Evolutionary conservation across 2,888 invertebrate species (phyloP), one percentile per base, ranked within the genome.

Genomic region (Uloborus plumipes): DNA sequence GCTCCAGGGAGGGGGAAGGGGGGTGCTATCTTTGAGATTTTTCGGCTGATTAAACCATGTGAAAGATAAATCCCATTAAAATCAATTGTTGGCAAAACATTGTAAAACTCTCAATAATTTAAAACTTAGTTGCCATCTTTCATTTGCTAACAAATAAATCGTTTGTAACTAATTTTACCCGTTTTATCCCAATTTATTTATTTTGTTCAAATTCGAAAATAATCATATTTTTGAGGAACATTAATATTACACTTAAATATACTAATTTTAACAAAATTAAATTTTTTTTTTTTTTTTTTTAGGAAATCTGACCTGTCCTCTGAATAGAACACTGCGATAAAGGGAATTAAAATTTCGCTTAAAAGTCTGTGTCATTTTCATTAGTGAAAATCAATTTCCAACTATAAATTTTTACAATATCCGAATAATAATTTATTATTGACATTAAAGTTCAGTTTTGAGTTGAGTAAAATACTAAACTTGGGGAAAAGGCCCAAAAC

Each of bases 121-220:
- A n/a, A n/a, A n/a, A n/a, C n/a, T n/a, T n/a, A n/a, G n/a, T n/a
- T n/a, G n/a, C n/a, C n/a, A n/a, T n/a, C n/a, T n/a, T n/a, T n/a
- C n/a, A n/a, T n/a, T n/a, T n/a, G n/a, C n/a, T n/a, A n/a, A n/a
- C n/a, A n/a, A n/a, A n/a, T n/a, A n/a, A n/a, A n/a, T n/a, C n/a
- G n/a, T n/a, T n/a, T n/a, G n/a, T n/a, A n/a, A n/a, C n/a, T n/a
- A n/a, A n/a, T n/a, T n/a, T n/a, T 18, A 58, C 18, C 58, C 18
- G 18, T 58, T 58, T 58, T 18, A 58, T 58, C 58, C 58, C 58
- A 58, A 58, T 58, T 58, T 58, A 58, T 58, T 58, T 58, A 58
- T 13, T 58, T 58, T 13, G 58, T 58, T 58, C 7, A 58, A 58
- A 58, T 58, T 58, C 18, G 16, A 58, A 9, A 58, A 18, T 58